A percentile compares a stretch with the other conserved stretches of the same genome.
Evolutionary conservation across 2,113 vertebrate genomes (phyloP).

Genomic region (Hassar affinis): DNA sequence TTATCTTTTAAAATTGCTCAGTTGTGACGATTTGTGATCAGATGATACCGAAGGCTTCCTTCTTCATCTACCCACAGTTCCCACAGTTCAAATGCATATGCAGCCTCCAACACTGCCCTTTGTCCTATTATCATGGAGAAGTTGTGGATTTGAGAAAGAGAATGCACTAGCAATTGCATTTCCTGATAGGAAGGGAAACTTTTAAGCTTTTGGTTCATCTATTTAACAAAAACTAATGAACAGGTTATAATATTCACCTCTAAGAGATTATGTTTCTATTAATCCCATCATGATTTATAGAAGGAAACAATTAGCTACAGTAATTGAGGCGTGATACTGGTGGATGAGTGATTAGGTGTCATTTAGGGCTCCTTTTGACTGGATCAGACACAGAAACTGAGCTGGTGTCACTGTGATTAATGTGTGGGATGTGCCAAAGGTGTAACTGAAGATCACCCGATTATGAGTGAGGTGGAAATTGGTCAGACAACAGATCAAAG

Average conservation of each 20-base stretch:
- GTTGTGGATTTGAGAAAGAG: conserved; percentile 10
- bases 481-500: conserved; percentile 64
- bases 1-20: neutral
- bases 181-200: conserved; percentile 13
- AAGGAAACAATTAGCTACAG: conserved; percentile 1
- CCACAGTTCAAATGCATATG: neutral
- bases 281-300: conserved; percentile 15
- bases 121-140: conserved; percentile 43
- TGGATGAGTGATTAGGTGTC: conserved; percentile 38
- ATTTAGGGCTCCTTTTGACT: conserved; percentile 41
- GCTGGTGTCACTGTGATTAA: conserved; percentile 54
- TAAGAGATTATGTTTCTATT: neutral
- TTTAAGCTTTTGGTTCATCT: neutral
- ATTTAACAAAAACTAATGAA: neutral
- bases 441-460: conserved; percentile 55
- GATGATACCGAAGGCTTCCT: neutral
- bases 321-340: neutral
- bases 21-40: neutral
- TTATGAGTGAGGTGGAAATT: conserved; percentile 60
- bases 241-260: neutral
- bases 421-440: conserved; percentile 54
- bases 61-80: conserved; percentile 14
- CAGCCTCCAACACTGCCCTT: neutral
- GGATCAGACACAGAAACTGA: conserved; percentile 56
- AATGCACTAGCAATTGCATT: conserved; percentile 4